These are phyloP conservation scores for Thereva nobilitata DNA, from an alignment of 2,888 invertebrate genomes.

Conservation along the genomic window DNA sequence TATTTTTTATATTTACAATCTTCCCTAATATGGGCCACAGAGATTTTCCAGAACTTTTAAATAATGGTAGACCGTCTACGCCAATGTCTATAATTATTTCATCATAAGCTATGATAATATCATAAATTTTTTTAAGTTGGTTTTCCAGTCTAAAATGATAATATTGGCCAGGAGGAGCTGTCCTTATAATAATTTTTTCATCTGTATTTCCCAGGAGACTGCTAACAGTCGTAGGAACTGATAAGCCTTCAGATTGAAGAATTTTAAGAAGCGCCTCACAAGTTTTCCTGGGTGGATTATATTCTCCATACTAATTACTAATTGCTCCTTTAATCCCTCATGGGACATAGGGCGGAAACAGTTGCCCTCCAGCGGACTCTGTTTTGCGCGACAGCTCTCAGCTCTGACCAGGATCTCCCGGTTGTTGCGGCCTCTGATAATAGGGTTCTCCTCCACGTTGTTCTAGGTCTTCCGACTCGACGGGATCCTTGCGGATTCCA, in stretches of 20 bases:
- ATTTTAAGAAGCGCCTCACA: slow-evolving; percentile 1
- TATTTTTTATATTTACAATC: slow-evolving; percentile 36
- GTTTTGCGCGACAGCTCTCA: no score
- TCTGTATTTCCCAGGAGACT: not conserved
- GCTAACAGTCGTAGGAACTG: not conserved
- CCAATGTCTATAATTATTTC: slow-evolving; percentile 39
- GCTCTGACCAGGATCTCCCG: no score
- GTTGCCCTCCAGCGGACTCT: no score
- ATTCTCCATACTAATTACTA: no score
- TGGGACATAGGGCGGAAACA: no score
- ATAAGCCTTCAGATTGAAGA: slow-evolving; percentile 5
- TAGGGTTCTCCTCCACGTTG: no score
- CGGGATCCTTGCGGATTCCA: no score
- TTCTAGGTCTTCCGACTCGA: no score
- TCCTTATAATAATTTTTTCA: slow-evolving; percentile 7
- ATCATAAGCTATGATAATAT: slow-evolving; percentile 35
- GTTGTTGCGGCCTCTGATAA: no score
- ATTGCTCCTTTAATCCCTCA: no score
- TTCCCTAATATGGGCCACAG: slow-evolving; percentile 41
- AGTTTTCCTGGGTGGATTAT: slow-evolving; percentile 9
- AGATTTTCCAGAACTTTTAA: slow-evolving; percentile 39
- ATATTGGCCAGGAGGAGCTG: slow-evolving; percentile 37
- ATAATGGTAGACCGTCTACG: slow-evolving; percentile 40
- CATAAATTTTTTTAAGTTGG: slow-evolving; percentile 32
- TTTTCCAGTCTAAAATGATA: slow-evolving; percentile 38